Evolutionary conservation across 2,797 vertebrate genomes (phyloP).

Genomic region (Rhinogobio ventralis): DNA sequence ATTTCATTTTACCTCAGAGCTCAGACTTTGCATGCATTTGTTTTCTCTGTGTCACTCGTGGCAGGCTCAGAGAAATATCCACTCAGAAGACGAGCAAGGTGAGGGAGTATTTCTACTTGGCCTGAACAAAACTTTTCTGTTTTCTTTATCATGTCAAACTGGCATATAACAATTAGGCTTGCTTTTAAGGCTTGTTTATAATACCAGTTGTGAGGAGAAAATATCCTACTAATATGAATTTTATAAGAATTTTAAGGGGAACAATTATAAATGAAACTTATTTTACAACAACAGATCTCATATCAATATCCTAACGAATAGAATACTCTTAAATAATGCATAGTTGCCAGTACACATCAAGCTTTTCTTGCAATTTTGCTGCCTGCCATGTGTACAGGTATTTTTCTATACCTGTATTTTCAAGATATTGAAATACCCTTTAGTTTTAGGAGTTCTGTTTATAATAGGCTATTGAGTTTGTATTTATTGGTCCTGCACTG

Average conservation of each 20-base stretch:
- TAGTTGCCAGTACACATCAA: not conserved
- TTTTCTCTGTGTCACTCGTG: not conserved
- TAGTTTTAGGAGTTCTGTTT: not conserved
- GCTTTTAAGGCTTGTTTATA: not conserved
- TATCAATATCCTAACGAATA: not conserved
- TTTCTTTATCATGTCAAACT: not conserved
- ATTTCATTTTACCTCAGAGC: not conserved
- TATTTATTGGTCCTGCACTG: too few relatives aligned
- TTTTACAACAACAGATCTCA: not conserved
- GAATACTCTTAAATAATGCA: not conserved
- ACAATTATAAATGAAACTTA: not conserved
- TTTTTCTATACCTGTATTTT: not conserved
- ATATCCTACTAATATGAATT: not conserved
- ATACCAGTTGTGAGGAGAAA: not conserved
- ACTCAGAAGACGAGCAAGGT: not conserved
- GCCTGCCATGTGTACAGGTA: not conserved
- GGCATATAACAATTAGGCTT: not conserved
- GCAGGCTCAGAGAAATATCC: not conserved
- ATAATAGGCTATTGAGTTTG: too few relatives aligned
- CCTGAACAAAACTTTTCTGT: not conserved
- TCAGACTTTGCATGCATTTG: not conserved
- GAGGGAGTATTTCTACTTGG: not conserved
- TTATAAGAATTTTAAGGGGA: not conserved
- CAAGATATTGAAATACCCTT: not conserved
- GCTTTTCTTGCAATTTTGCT: not conserved